These are phyloP conservation scores for Conger conger DNA, from an alignment of 2,113 vertebrate genomes.

Conservation along the genomic window DNA sequence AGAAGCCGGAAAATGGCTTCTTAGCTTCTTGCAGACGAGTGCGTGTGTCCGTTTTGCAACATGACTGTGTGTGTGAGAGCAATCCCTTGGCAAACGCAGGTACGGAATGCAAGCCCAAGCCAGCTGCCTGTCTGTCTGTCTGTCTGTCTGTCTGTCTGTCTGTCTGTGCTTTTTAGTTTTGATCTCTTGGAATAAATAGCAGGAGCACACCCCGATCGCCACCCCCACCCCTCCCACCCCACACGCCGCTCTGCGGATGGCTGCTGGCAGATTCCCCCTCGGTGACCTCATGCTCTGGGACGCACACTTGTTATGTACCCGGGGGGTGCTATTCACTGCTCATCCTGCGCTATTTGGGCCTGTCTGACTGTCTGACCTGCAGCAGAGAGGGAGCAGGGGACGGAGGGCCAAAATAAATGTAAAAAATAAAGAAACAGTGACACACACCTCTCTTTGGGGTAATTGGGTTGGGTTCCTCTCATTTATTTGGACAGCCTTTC, in stretches of 20 bases:
- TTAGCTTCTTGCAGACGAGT: not conserved
- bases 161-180: not conserved
- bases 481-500: not conserved
- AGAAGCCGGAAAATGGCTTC: not conserved
- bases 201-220: not conserved
- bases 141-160: constrained; percentile 1
- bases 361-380: not conserved
- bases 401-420: not conserved
- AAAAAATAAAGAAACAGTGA: not conserved
- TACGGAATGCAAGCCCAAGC: not conserved
- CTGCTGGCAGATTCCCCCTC: not conserved
- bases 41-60: too few species aligned
- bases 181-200: constrained; percentile 3
- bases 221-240: not conserved
- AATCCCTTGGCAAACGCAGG: not conserved
- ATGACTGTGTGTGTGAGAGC: not conserved
- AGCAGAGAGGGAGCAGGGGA: not conserved
- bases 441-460: not conserved
- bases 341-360: not conserved
- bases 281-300: not conserved
- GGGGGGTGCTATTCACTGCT: not conserved
- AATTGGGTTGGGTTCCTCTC: not conserved
- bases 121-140: not conserved
- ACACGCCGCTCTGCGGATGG: not conserved
- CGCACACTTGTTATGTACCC: not conserved